Evolutionary conservation across 2,888 invertebrate species (phyloP), one percentile per base, ranked within the genome.

Genomic region (Noctua pronuba): DNA sequence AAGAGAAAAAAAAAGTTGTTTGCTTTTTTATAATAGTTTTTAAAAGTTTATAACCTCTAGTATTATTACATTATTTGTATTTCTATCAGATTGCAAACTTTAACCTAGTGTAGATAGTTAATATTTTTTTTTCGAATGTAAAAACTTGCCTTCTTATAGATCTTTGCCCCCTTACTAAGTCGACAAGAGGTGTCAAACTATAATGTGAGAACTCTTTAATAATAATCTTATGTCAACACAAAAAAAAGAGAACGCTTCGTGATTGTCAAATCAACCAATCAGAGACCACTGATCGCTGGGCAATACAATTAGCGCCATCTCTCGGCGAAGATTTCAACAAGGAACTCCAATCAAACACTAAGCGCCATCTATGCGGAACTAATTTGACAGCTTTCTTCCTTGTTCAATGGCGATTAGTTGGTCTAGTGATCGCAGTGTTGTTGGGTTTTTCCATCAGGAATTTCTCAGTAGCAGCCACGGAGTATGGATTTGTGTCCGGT

Each of bases 81-180:
- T 46, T 76, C 10, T 55, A 16, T 58, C 46, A 81, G 41, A 79
- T 74, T 81, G 65, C 24, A 58, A 70, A 58, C 41, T 35, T 10
- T 58, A 65, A 16, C n/a, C 4, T 58, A 72, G n/a, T 35, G 35
- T 66, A 60, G 46, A 41, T 79, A 81, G 41, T 49, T 13, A 58
- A 13, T 80, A 16, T 16, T 41, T n/a, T 55, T n/a, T 3, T 35
- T 35, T n/a, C n/a, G n/a, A n/a, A 35, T 77, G 10, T 66, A 44
- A 44, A 41, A 24, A 18, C 49, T 49, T 62, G 49, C 58, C 68
- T 41, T 49, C 21, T 31, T n/a, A 5, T 24, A 2, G 5, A 38
- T 41, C 0, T 72, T 65, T 28, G 18, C 11, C 6, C 16, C 7
- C 38, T 5, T 38, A 21, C 13, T 11, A 18, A 11, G 21, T 35